These are phyloP conservation scores for Linnaemya tessellans DNA, from an alignment of 2,888 invertebrate species.

Conservation along the genomic window DNA sequence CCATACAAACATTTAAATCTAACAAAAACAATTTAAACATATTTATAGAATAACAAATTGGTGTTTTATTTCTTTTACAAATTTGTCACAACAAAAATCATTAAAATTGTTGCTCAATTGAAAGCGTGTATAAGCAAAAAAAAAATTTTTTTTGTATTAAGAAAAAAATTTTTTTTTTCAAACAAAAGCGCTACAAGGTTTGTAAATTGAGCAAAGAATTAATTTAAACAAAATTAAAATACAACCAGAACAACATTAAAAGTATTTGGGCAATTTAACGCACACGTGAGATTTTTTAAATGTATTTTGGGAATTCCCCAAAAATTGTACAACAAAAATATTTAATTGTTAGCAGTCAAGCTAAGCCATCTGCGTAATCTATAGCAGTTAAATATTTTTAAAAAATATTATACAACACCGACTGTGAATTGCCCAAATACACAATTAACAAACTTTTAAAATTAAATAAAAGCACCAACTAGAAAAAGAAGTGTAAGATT, in stretches of 20 bases:
- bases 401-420: neutral
- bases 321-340: too few species aligned
- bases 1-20: constrained; percentile 83
- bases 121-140: too few species aligned
- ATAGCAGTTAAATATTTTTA: too few species aligned
- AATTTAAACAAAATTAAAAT: constrained; percentile 34
- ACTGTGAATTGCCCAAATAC: constrained; percentile 28
- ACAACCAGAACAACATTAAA: constrained; percentile 53
- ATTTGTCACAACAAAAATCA: constrained; percentile 11
- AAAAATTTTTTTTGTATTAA: too few species aligned
- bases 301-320: too few species aligned
- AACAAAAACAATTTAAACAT: constrained; percentile 57
- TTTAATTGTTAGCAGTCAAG: too few species aligned
- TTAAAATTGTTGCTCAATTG: too few species aligned
- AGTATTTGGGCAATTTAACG: constrained; percentile 5
- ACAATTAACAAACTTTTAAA: neutral
- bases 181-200: too few species aligned
- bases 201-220: constrained; percentile 7
- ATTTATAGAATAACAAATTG: constrained; percentile 9
- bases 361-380: too few species aligned
- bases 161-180: too few species aligned
- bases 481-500: constrained; percentile 19
- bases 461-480: constrained; percentile 32
- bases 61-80: constrained; percentile 6
- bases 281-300: too few species aligned